Evolutionary conservation across 2,113 vertebrate genomes (phyloP), one percentile per base, ranked within the genome.

Genomic region (Pongo abelii): DNA sequence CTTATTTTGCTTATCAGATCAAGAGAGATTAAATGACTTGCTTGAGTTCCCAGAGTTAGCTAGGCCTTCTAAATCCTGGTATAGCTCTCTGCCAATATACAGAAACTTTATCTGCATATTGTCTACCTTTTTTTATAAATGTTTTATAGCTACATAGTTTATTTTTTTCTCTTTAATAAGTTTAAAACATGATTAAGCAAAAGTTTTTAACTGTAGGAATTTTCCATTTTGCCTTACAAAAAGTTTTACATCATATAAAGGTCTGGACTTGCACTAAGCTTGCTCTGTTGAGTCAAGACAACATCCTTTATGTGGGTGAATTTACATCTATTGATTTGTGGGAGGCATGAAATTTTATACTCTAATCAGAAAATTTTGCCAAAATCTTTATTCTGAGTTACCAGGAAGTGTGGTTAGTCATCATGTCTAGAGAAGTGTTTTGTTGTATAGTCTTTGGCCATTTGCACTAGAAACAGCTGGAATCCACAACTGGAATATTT

Each of bases 341-440:
- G 97, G 98, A 98, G 84, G 93, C 84, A 91, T 98, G 96, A 91
- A 98, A 97, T 98, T 98, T 98, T 98, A 97, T 98, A 98, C 96
- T 97, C n/a, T 97, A 97, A 95, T 97, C 96, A 93, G 89, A 87
- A 78, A 94, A 85, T 96, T 85, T 92, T 98, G 93, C 92, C 97
- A 98, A 93, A 98, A 69, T 95, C 64, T 91, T 96, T 98, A 70
- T 46, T 98, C 83, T 96, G 92, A 98, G 75, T 96, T 98, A 92
- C 27, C 27, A 95, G 84, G 69, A 98, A 98, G 40, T 93, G 48
- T 67, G 57, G 61, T 96, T 72, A 83, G 59, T 92, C 38, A 89
- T 38, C 55, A 4, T 46, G 8, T 81, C 13, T 11, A 27, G 13
- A 1, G 61, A 32, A 64, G 27, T 32, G 0, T 64, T 64, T 64